These are phyloP conservation scores for Chitala chitala DNA, from an alignment of 2,113 vertebrate genomes.

Conservation along the genomic window DNA sequence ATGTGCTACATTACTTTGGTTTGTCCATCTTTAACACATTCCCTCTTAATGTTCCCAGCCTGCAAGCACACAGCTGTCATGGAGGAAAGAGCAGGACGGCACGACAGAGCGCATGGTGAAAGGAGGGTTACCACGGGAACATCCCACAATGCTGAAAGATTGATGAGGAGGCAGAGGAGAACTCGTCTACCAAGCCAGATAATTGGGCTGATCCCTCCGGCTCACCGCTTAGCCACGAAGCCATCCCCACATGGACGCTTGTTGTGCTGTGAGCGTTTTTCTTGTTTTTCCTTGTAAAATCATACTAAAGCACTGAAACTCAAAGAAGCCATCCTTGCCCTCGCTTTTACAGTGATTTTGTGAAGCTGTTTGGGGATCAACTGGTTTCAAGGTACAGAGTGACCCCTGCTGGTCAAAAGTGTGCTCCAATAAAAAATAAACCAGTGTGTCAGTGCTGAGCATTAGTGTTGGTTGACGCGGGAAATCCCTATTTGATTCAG, in stretches of 20 bases:
- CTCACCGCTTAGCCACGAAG: conserved; percentile 38
- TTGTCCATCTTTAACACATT: conserved; percentile 60
- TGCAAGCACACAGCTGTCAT: conserved; percentile 39
- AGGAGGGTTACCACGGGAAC: conserved; percentile 49
- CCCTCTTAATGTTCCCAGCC: conserved; percentile 44
- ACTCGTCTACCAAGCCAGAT: conserved; percentile 53
- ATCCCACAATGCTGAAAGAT: conserved; percentile 62
- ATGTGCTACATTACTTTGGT: conserved; percentile 35
- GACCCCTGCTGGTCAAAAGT: conserved; percentile 59
- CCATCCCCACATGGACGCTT: conserved; percentile 14
- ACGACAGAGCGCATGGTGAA: conserved; percentile 36
- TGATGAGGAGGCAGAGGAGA: conserved; percentile 60
- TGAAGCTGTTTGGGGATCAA: conserved; percentile 20
- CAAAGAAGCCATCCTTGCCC: neutral
- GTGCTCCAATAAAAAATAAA: neutral
- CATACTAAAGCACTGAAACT: conserved; percentile 26
- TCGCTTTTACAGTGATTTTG: conserved; percentile 12
- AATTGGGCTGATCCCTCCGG: conserved; percentile 57
- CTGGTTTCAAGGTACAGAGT: conserved; percentile 47
- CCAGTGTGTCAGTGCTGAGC: conserved; percentile 26
- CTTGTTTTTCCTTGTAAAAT: conserved; percentile 41
- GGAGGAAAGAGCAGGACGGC: conserved; percentile 32
- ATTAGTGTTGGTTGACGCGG: conserved; percentile 52
- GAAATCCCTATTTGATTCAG: conserved; percentile 64
- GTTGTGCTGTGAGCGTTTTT: conserved; percentile 37